Evolutionary conservation across 2,797 vertebrate species (phyloP).

Genomic region (Helarctos malayanus): DNA sequence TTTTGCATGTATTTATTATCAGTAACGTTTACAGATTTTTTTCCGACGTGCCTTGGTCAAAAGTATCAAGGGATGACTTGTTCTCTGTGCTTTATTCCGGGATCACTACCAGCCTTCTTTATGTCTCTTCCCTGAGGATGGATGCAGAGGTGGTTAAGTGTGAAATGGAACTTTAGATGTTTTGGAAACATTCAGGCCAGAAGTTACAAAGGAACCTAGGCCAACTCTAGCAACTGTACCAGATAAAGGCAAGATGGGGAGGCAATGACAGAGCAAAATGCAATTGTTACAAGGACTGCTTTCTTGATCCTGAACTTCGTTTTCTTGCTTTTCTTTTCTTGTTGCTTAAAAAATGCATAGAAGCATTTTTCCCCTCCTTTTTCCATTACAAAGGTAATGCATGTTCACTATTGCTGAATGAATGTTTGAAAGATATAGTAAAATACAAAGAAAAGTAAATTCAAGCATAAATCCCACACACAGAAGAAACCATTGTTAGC

Average conservation of each 20-base stretch:
- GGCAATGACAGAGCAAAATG: background rate
- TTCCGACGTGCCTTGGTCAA: background rate
- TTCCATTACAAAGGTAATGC: background rate
- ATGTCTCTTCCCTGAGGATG: background rate
- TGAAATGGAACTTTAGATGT: background rate
- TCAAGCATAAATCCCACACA: background rate
- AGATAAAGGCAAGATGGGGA: background rate
- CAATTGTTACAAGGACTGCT: background rate
- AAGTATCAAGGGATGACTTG: background rate
- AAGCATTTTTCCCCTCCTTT: background rate
- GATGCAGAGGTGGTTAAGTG: background rate
- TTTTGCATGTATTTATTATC: background rate
- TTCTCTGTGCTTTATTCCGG: background rate
- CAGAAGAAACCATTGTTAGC: background rate
- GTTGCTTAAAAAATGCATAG: background rate
- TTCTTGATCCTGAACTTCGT: background rate
- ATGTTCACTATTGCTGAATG: background rate
- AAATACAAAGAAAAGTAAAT: slow-evolving; percentile 28
- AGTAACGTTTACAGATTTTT: background rate
- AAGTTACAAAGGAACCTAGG: background rate
- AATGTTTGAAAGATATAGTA: background rate
- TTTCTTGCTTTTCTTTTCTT: background rate
- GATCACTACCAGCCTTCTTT: background rate
- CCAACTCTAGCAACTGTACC: background rate
- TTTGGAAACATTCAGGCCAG: background rate